phyloP scores from a whole-genome alignment of 2,888 invertebrate genomes.

The Smittia aterrima region DNA sequence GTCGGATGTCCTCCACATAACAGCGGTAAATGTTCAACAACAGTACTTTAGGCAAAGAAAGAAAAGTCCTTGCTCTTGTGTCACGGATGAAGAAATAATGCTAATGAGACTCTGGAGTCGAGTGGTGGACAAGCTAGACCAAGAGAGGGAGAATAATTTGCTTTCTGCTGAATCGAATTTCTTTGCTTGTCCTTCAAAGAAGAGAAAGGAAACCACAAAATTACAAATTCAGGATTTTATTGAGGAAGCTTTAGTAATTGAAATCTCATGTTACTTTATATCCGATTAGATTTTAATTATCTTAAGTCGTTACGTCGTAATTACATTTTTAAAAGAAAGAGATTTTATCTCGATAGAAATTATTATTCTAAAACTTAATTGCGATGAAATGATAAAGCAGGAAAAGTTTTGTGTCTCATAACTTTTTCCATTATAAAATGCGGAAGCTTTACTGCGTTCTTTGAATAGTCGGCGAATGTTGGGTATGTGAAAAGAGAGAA shows the following conservation, averaged over 20 bases:
- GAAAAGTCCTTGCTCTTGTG: not conserved
- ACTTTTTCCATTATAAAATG: constrained; percentile 8
- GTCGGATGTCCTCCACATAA: constrained; percentile 29
- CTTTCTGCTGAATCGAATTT: not conserved
- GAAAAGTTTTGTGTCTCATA: not conserved
- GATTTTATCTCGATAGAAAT: not conserved
- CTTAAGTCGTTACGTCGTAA: too few species aligned
- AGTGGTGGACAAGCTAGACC: not conserved
- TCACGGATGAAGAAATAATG: constrained; percentile 21
- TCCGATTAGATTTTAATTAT: too few species aligned
- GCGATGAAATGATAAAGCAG: not conserved
- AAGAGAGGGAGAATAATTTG: not conserved
- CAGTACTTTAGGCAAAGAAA: not conserved
- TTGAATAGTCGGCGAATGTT: not conserved
- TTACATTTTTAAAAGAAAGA: too few species aligned
- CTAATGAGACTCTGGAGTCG: not conserved
- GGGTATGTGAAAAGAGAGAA: too few species aligned
- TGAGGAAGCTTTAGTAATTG: too few species aligned
- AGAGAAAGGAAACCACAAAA: too few species aligned
- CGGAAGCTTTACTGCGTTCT: not conserved
- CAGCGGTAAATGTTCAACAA: constrained; percentile 18
- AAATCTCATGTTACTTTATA: too few species aligned
- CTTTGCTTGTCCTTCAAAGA: too few species aligned
- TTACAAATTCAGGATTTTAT: too few species aligned
- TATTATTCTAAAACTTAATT: not conserved